Evolutionary conservation across 2,113 vertebrate genomes (phyloP).

Genomic region (Argyrosomus japonicus): DNA sequence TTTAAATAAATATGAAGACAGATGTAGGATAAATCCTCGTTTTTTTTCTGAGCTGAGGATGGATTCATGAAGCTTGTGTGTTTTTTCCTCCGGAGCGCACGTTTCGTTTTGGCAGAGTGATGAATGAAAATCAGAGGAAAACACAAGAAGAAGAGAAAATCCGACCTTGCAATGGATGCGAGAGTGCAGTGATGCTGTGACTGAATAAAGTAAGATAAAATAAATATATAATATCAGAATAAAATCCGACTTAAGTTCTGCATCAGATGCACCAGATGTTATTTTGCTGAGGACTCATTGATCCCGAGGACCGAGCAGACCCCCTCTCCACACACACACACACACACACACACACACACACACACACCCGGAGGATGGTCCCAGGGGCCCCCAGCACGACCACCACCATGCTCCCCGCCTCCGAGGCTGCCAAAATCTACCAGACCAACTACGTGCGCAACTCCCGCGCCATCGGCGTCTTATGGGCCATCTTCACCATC

Average conservation of each 20-base stretch:
- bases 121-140: constrained; percentile 47
- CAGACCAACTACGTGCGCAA: constrained; percentile 99
- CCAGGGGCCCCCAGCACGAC: constrained; percentile 83
- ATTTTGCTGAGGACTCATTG: constrained; percentile 33
- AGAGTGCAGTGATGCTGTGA: constrained; percentile 55
- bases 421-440: constrained; percentile 98
- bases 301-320: constrained; percentile 40
- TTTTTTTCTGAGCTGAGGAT: neutral
- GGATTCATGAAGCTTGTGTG: constrained; percentile 5
- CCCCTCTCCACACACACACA: constrained; percentile 12
- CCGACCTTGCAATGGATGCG: constrained; percentile 41
- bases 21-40: constrained; percentile 10
- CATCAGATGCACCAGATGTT: constrained; percentile 44
- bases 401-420: constrained; percentile 93
- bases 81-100: constrained; percentile 20
- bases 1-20: constrained; percentile 4
- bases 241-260: constrained; percentile 30
- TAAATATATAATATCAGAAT: neutral
- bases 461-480: constrained; percentile 97
- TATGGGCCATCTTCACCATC: constrained; percentile 99
- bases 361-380: constrained; percentile 69
- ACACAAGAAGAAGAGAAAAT: constrained; percentile 15
- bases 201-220: neutral
- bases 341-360: constrained; percentile 36
- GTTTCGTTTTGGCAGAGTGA: constrained; percentile 35